Conservation (phyloP, 2,797 vertebrate genomes). For the Sebastes umbrosus region DNA sequence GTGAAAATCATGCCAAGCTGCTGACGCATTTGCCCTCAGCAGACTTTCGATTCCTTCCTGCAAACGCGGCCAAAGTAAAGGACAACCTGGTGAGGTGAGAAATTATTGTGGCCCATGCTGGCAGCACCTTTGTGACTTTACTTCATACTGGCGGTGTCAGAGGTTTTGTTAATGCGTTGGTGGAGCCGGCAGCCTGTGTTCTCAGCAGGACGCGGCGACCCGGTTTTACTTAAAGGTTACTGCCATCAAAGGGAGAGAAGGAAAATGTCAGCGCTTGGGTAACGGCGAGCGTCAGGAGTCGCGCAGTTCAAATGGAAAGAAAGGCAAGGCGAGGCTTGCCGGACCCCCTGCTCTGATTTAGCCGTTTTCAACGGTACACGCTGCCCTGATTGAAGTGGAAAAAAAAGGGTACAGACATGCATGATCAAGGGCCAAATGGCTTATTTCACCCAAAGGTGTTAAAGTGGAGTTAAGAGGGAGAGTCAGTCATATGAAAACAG, state of each 20-base stretch:
- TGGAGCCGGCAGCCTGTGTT: conserved; percentile 54
- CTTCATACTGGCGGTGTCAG: conserved; percentile 1
- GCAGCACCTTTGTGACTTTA: conserved; percentile 24
- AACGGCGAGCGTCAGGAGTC: conserved; percentile 15
- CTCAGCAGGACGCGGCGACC: conserved; percentile 53
- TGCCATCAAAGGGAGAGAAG: conserved; percentile 48
- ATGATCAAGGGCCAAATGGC: conserved; percentile 9
- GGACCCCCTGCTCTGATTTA: conserved; percentile 10
- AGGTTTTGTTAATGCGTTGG: conserved; percentile 37
- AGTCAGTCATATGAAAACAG: neutral
- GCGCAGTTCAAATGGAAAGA: conserved; percentile 28
- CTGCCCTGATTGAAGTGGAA: neutral
- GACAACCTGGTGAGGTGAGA: conserved; percentile 30
- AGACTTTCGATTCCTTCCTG: neutral
- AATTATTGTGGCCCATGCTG: conserved; percentile 18
- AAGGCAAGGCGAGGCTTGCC: neutral
- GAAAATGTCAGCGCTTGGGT: conserved; percentile 68
- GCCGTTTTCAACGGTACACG: neutral
- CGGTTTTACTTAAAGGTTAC: conserved; percentile 72
- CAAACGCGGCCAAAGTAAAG: conserved; percentile 5
- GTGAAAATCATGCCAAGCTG: conserved; percentile 1
- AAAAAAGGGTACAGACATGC: neutral
- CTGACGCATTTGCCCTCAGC: neutral
- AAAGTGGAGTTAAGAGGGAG: neutral
- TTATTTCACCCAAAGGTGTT: conserved; percentile 5